Base-by-base conservation (phyloP, 1,140 invertebrate genomes). In the Brachionus sp. region DNA sequence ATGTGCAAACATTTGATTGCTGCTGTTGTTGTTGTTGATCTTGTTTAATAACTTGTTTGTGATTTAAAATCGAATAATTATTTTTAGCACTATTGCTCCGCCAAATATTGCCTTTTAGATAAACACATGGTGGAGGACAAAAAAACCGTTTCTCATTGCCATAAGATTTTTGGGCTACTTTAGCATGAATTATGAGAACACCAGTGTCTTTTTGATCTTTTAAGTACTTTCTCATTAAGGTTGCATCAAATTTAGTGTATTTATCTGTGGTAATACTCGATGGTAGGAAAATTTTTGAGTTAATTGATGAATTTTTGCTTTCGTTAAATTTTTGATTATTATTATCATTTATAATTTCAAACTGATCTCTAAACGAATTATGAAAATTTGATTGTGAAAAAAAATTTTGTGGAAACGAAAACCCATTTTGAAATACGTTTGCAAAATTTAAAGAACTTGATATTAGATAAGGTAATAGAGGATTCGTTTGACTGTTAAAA, bases 131-230 rank as follows among this genome's bases (percentile, higher is more conserved):
- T 0, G 98, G 98, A 0, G 98, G 98, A 87, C 97, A 99, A 90
- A 99, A 99, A 90, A 99, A 99, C 90, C 97, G 91, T 90, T 99
- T 99, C 88, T 99, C 98, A 89, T 98, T 99, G 66, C 98, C 98
- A 88, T 99, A 99, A 0, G 97, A 98, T 87, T 99, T 99, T 89
- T 99, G 98, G 16, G 98, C 97, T 37, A 92, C 91, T 92, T 99
- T 99, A 6, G 98, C 98, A 90, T 99, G 97, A 75, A 98, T 91
- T 84, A 99, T 98, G 2, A 98, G 95, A 33, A 99, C 93, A 5
- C 96, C 93, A 93, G 98, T 96, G 88, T 98, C 96, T n/a, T 64
- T 57, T 2, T 19, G 50, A 3, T 80, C 77, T 62, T 80, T 57
- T 19, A 80, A 19, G 35, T 80, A 80, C 35, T 80, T 80, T 57